phyloP scores from a whole-genome alignment of 1,140 invertebrate genomes.

The Holcopasites calliopsidis region DNA sequence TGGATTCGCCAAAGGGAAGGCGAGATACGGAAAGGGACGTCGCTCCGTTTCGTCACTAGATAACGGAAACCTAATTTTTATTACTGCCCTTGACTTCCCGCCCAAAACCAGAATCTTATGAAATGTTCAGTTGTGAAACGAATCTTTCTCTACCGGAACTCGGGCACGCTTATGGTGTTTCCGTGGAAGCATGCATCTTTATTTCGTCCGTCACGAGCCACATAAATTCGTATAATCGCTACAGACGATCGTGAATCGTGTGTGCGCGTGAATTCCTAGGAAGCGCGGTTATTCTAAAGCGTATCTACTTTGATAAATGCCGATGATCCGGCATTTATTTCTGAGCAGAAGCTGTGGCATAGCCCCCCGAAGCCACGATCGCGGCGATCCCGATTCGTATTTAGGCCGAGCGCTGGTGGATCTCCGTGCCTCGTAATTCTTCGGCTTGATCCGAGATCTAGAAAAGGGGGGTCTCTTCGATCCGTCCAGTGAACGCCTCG shows the following conservation, averaged over 20 bases:
- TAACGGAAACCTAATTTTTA: neutral
- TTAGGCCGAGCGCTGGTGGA: conserved; percentile 53
- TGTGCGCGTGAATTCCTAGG: neutral
- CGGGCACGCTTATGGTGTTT: neutral
- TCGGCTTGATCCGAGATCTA: conserved; percentile 31
- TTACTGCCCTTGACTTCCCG: conserved; percentile 40
- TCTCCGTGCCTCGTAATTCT: conserved; percentile 47
- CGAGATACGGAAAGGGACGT: neutral
- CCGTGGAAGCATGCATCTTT: too few relatives aligned
- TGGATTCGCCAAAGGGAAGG: neutral
- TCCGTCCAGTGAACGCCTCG: conserved; percentile 23
- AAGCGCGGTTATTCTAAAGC: neutral
- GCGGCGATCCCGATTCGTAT: conserved; percentile 61
- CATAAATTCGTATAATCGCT: neutral
- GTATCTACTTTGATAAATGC: conserved; percentile 23
- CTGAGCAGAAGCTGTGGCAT: conserved; percentile 41
- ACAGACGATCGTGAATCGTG: neutral
- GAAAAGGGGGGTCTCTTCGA: neutral
- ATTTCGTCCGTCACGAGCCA: neutral
- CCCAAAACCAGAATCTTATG: conserved; percentile 4
- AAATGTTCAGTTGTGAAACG: conserved; percentile 27
- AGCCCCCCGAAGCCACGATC: conserved; percentile 55
- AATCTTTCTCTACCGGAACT: neutral
- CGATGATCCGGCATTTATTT: conserved; percentile 57
- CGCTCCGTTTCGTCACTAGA: conserved; percentile 1